A percentile compares a stretch with the other conserved stretches of the same genome.
phyloP scores from a whole-genome alignment of 1,140 invertebrate species.

The Druon quercuslanigerum region DNA sequence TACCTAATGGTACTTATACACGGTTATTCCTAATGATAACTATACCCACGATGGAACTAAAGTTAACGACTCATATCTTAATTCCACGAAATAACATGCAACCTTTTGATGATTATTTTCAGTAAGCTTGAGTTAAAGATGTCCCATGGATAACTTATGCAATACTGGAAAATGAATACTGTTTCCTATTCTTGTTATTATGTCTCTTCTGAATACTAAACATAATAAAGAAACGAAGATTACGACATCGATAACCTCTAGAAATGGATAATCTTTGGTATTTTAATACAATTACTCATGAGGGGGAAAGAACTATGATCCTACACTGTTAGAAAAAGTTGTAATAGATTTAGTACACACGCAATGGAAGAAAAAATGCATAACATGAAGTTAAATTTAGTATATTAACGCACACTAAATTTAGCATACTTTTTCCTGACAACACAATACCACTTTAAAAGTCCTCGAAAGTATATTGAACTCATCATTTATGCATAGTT shows the following conservation, averaged over 20 bases:
- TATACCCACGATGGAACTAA: constrained; percentile 16
- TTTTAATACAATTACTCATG: neutral
- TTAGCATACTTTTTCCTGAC: neutral
- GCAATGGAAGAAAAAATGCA: too few species aligned
- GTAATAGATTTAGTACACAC: too few species aligned
- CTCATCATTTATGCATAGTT: too few species aligned
- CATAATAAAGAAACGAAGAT: neutral
- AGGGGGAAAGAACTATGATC: neutral
- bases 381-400: too few species aligned
- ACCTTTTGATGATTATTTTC: neutral
- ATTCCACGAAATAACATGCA: neutral
- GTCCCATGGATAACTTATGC: neutral
- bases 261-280: neutral
- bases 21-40: constrained; percentile 18
- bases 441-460: too few species aligned
- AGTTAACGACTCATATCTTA: constrained; percentile 19
- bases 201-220: neutral
- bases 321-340: neutral
- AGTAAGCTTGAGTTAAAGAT: neutral
- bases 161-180: neutral
- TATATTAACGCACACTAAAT: too few species aligned
- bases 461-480: too few species aligned
- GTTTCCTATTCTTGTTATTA: neutral
- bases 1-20: constrained; percentile 20
- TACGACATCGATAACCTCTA: neutral